Evolutionary conservation across 2,888 invertebrate species (phyloP).

Genomic region (Phytoseiulus persimilis): DNA sequence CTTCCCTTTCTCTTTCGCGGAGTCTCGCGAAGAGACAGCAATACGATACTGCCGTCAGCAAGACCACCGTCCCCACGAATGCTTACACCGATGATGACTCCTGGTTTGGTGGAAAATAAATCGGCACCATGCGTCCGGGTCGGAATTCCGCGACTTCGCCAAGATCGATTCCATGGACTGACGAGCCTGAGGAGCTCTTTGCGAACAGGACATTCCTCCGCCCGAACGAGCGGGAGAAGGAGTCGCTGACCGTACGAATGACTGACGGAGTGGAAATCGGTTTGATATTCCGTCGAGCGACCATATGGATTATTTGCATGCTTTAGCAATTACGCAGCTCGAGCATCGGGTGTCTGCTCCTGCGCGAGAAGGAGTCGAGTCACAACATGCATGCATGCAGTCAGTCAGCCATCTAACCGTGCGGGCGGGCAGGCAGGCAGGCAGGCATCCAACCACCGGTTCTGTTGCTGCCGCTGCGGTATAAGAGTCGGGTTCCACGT

Average conservation of each 20-base stretch:
- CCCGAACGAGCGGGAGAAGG: neutral
- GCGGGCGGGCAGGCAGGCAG: neutral
- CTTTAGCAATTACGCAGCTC: neutral
- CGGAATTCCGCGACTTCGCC: too few species aligned
- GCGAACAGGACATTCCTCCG: neutral
- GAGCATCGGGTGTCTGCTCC: neutral
- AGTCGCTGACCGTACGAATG: neutral
- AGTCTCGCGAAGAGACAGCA: neutral
- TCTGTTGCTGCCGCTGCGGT: neutral
- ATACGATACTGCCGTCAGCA: neutral
- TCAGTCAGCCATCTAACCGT: neutral
- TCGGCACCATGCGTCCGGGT: neutral
- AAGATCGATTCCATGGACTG: too few species aligned
- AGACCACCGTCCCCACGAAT: neutral
- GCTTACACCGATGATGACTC: neutral
- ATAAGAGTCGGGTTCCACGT: neutral
- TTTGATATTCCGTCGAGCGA: neutral
- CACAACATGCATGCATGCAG: neutral
- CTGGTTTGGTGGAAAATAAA: neutral
- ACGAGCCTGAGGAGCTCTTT: neutral
- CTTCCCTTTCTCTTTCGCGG: neutral
- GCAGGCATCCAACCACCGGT: neutral
- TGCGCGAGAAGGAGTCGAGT: neutral
- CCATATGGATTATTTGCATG: neutral
- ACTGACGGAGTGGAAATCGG: neutral